A percentile compares a stretch with the other conserved stretches of the same genome.
phyloP scores from a whole-genome alignment of 2,113 vertebrate species.

The Gallinago paraguaiae region DNA sequence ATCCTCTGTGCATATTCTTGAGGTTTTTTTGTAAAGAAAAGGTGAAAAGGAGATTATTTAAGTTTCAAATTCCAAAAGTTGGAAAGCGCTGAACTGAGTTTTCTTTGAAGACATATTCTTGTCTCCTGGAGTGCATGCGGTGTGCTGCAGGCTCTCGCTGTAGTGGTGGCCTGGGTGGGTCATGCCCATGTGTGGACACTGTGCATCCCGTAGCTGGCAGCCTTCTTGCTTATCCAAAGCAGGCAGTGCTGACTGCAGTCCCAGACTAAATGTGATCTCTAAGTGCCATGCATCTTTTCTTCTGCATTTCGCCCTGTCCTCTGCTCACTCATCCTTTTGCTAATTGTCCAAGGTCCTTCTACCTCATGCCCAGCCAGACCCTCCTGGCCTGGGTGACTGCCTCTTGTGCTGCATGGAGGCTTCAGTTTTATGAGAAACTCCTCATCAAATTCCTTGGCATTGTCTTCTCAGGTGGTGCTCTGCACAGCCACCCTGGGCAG shows the following conservation, averaged over 20 bases:
- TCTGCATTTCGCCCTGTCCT: too few species aligned
- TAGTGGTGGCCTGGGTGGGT: neutral
- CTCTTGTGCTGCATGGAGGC: fast-evolving
- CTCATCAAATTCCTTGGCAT: neutral
- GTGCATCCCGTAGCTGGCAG: fast-evolving
- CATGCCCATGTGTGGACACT: fast-evolving
- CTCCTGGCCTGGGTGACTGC: fast-evolving
- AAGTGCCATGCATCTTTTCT: neutral
- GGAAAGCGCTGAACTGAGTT: neutral
- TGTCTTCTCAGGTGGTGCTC: neutral
- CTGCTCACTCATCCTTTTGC: neutral
- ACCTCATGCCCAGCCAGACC: neutral
- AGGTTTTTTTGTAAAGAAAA: neutral
- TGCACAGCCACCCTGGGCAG: neutral
- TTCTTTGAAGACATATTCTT: neutral
- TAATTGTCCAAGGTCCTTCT: fast-evolving
- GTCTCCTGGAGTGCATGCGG: fast-evolving
- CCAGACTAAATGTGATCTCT: fast-evolving
- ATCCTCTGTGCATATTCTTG: neutral
- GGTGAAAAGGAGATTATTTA: neutral
- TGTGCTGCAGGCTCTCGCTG: neutral
- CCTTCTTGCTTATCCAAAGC: fast-evolving
- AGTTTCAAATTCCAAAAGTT: neutral
- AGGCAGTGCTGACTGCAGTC: neutral
- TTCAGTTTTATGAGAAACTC: neutral